These are phyloP conservation scores for Hyposoter didymator DNA, from an alignment of 2,888 invertebrate genomes.

Conservation along the genomic window DNA sequence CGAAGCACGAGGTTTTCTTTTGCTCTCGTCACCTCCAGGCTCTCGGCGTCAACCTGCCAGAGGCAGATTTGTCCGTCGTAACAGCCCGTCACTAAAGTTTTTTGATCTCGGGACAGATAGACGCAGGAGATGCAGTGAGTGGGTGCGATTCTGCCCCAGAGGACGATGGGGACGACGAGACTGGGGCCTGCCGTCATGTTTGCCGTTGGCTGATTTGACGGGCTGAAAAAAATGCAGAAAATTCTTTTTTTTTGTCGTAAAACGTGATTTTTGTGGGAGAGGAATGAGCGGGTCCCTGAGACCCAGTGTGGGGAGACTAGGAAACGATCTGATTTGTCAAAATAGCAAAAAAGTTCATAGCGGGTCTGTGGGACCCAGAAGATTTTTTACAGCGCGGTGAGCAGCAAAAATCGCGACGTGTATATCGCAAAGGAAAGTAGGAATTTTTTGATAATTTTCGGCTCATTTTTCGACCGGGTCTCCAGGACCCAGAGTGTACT, in stretches of 20 bases:
- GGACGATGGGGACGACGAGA: slow-evolving; percentile 97
- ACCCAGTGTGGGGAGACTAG: too few species aligned
- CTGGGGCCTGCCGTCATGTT: slow-evolving; percentile 92
- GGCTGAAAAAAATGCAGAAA: not conserved
- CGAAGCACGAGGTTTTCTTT: not conserved
- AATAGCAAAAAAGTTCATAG: too few species aligned
- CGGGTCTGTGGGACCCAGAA: too few species aligned
- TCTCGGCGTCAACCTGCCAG: slow-evolving; percentile 95
- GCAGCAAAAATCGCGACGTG: too few species aligned
- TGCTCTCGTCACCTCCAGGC: slow-evolving; percentile 86
- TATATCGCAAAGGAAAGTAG: not conserved
- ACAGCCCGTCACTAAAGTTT: slow-evolving; percentile 97
- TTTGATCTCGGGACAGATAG: slow-evolving; percentile 95
- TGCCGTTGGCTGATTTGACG: slow-evolving; percentile 1
- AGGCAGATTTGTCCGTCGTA: slow-evolving; percentile 99
- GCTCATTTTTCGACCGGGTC: not conserved
- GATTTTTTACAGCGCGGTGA: too few species aligned
- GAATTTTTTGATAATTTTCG: not conserved
- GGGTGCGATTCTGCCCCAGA: slow-evolving; percentile 98
- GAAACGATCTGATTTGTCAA: too few species aligned
- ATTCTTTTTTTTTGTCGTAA: not conserved
- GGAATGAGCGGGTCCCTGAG: too few species aligned
- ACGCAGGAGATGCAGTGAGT: slow-evolving; percentile 98
- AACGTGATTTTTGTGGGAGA: too few species aligned
- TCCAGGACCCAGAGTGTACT: not conserved